Conservation (phyloP, 2,888 invertebrate genomes). For the Trissoscelio sp. region DNA sequence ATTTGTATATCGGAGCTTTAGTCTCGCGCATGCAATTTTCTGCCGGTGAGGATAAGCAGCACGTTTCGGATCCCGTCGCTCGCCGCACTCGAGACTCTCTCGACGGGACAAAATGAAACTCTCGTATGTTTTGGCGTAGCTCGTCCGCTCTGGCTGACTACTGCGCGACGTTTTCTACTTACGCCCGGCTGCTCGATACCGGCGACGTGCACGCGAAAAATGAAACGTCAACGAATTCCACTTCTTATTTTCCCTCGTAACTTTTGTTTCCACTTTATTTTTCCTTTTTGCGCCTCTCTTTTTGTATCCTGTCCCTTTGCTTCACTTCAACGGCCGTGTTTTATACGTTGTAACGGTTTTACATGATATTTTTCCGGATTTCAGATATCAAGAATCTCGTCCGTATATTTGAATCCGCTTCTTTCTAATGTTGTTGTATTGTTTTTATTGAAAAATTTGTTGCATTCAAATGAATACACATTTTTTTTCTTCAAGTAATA, state of each 20-base stretch:
- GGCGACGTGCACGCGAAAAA: slow-evolving; percentile 65
- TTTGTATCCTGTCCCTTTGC: slow-evolving; percentile 15
- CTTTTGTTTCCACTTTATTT: slow-evolving; percentile 67
- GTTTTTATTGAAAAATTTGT: neutral
- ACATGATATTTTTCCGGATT: slow-evolving; percentile 45
- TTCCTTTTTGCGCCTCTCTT: slow-evolving; percentile 45
- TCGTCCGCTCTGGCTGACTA: slow-evolving; percentile 62
- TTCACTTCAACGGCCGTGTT: slow-evolving; percentile 35
- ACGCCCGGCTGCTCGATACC: slow-evolving; percentile 62
- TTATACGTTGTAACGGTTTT: slow-evolving; percentile 39
- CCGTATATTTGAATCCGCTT: neutral
- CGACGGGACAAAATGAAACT: slow-evolving; percentile 77
- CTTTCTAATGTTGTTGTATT: too few species aligned
- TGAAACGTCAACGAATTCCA: slow-evolving; percentile 70
- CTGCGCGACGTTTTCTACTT: slow-evolving; percentile 67
- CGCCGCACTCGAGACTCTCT: slow-evolving; percentile 59
- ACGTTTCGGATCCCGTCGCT: slow-evolving; percentile 55
- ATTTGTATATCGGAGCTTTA: slow-evolving; percentile 70
- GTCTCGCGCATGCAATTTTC: slow-evolving; percentile 59
- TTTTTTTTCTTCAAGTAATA: neutral
- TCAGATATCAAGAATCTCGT: slow-evolving; percentile 17
- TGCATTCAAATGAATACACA: neutral
- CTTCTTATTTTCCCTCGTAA: slow-evolving; percentile 57
- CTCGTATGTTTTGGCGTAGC: slow-evolving; percentile 52
- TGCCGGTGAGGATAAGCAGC: slow-evolving; percentile 51